Base-by-base conservation (phyloP, 2,113 vertebrate genomes). In the Megalops atlanticus region DNA sequence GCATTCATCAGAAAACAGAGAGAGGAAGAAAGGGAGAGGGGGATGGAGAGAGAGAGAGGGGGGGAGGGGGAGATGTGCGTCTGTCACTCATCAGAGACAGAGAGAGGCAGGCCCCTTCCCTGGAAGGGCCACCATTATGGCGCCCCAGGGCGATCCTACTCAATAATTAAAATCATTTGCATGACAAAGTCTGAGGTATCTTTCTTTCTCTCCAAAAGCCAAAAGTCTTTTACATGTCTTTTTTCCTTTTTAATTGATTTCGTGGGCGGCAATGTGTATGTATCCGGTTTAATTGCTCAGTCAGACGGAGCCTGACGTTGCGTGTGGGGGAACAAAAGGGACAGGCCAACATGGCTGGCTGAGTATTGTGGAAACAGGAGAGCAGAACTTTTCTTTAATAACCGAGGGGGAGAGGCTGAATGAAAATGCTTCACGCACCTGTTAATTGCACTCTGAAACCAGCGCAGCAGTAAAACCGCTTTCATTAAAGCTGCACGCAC, bases 91-190 rank as follows among this genome's bases (percentile, higher is more conserved):
- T 14, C 14, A 47, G 21, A 70, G n/a, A 47, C 43, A 82, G 21
- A 64, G 39, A 71, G 74, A 81, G 73, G 68, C 38, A 64, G 72
- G 58, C 58, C n/a, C 58, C n/a, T 24, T 11, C n/a, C 24, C n/a
- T n/a, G 7, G 2, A 54, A 54, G 49, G 31, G 58, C 18, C 69
- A 16, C 8, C 36, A 14, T 71, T 71, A 71, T 71, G 69, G 1
- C 36, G 27, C 33, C 35, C 69, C 31, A 71, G 69, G 69, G 69
- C 54, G 24, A 36, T 77, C 76, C 3, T 36, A 47, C 76, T 40
- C 77, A 43, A 41, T 41, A 78, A 78, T 41, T 43, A 79, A 69
- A 79, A 45, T 47, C 39, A 79, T 38, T 27, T 35, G 39, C 68
- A 79, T 45, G 41, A 71, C 35, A 79, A 49, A 70, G 33, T 49